Evolutionary conservation across 2,113 vertebrate species (phyloP).

Genomic region (Hystrix cristata): DNA sequence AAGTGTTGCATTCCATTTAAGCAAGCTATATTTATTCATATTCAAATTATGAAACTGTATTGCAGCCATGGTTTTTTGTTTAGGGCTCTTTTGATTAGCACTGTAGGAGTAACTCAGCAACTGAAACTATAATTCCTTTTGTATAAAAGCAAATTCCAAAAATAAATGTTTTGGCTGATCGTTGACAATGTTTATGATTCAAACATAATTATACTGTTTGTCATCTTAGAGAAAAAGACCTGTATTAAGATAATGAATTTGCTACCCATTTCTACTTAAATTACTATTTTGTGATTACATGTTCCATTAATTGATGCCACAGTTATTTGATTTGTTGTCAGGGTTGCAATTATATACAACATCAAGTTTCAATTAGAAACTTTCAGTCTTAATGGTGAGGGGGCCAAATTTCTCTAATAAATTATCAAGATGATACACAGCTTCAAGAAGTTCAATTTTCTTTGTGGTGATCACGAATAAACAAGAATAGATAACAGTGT

Average conservation of each 20-base stretch:
- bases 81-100: not conserved
- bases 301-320: not conserved
- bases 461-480: conserved; percentile 4
- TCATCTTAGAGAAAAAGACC: conserved; percentile 43
- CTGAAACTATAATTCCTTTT: not conserved
- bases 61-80: not conserved
- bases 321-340: conserved; percentile 43
- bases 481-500: not conserved
- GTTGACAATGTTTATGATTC: not conserved
- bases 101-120: not conserved
- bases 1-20: not conserved
- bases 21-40: not conserved
- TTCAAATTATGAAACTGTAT: not conserved
- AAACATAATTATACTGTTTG: conserved; percentile 12
- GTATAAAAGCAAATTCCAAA: conserved; percentile 34
- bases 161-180: not conserved
- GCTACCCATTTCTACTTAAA: conserved; percentile 19
- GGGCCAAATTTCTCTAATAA: conserved; percentile 47
- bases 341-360: not conserved
- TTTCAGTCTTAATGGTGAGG: conserved; percentile 29
- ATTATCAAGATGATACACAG: conserved; percentile 45
- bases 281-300: conserved; percentile 51
- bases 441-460: conserved; percentile 57
- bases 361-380: not conserved
- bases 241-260: conserved; percentile 35